A percentile compares a stretch with the other conserved stretches of the same genome.
Conservation (phyloP, 1,140 invertebrate genomes). For the Goniozus legneri region DNA sequence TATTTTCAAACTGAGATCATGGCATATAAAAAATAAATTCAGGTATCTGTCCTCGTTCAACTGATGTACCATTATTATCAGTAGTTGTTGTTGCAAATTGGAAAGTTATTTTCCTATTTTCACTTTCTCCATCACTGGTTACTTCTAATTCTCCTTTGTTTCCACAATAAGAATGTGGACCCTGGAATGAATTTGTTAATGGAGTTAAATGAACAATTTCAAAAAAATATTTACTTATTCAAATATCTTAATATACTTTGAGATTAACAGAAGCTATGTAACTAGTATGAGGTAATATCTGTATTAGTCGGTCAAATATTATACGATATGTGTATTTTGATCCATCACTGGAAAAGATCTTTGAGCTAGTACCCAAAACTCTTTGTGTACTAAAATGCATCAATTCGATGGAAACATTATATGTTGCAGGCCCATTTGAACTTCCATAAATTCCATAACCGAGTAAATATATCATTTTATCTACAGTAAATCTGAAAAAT, state of each 20-base stretch:
- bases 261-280: conserved; percentile 82
- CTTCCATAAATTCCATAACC: conserved; percentile 88
- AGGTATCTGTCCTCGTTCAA: conserved; percentile 88
- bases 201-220: not conserved
- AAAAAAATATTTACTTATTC: not conserved
- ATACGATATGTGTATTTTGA: conserved; percentile 78
- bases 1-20: not conserved
- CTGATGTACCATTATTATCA: conserved; percentile 87
- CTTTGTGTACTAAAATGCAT: conserved; percentile 74
- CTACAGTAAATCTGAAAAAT: conserved; percentile 71
- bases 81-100: conserved; percentile 83
- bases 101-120: conserved; percentile 73
- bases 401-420: conserved; percentile 76
- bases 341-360: conserved; percentile 78
- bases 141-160: conserved; percentile 77
- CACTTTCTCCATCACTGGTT: conserved; percentile 69
- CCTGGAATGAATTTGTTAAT: conserved; percentile 56
- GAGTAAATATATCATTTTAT: conserved; percentile 79
- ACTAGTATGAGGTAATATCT: conserved; percentile 74
- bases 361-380: conserved; percentile 74
- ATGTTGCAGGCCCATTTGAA: conserved; percentile 78
- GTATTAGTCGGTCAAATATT: conserved; percentile 87
- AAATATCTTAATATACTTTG: conserved; percentile 58
- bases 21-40: conserved; percentile 78
- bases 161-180: conserved; percentile 85